Conservation (phyloP, 2,113 vertebrate genomes). For the Coturnix japonica region DNA sequence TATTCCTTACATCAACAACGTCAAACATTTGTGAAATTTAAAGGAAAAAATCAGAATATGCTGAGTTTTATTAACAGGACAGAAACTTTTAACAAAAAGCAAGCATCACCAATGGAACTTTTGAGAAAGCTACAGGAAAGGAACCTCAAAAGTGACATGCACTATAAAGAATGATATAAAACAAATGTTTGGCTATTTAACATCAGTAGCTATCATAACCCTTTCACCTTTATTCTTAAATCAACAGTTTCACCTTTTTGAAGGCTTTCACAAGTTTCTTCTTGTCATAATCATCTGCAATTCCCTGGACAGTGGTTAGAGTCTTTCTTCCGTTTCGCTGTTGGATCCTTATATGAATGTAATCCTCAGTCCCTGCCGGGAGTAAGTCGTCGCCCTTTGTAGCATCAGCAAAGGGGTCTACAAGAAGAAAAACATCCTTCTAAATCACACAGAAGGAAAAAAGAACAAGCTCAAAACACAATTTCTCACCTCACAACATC, state of each 20-base stretch:
- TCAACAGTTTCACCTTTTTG: constrained; percentile 82
- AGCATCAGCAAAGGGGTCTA: constrained; percentile 95
- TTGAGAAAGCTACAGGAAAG: not conserved
- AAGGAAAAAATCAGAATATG: not conserved
- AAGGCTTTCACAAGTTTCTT: constrained; percentile 93
- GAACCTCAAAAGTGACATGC: not conserved
- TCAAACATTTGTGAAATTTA: not conserved
- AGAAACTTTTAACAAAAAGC: not conserved
- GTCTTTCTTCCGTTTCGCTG: constrained; percentile 91
- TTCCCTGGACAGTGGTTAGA: constrained; percentile 89
- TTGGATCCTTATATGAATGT: constrained; percentile 93
- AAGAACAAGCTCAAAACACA: not conserved
- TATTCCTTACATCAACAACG: not conserved
- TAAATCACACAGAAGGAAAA: not conserved
- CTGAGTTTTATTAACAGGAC: not conserved
- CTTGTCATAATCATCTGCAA: constrained; percentile 91
- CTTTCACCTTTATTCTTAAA: not conserved
- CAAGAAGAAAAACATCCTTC: not conserved
- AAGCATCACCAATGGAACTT: not conserved
- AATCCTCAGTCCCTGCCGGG: constrained; percentile 91
- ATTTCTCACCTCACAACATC: not conserved
- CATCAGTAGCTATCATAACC: not conserved
- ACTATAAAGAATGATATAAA: not conserved
- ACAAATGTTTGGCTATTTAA: not conserved
- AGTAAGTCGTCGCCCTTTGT: constrained; percentile 92